phyloP scores from a whole-genome alignment of 2,797 vertebrate genomes.

The Danionella dracula region DNA sequence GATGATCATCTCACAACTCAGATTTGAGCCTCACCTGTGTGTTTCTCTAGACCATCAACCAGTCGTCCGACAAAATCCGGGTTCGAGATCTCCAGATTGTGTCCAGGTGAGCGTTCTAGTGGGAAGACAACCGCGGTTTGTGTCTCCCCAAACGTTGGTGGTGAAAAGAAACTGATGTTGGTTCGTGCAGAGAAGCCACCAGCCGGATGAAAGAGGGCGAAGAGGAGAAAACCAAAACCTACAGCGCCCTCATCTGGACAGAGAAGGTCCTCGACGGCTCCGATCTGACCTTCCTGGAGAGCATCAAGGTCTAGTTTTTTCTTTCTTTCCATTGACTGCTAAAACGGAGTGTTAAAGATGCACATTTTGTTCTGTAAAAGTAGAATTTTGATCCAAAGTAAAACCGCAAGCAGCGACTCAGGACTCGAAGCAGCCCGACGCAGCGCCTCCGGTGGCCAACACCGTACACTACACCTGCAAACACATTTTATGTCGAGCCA shows the following conservation, averaged over 20 bases:
- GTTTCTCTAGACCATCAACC: conserved; percentile 79
- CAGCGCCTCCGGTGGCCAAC: too few species aligned
- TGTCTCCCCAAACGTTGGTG: too few species aligned
- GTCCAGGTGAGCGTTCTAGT: conserved; percentile 69
- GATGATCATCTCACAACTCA: conserved; percentile 8
- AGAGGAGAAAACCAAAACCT: conserved; percentile 95
- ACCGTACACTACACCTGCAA: too few species aligned
- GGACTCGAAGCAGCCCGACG: too few species aligned
- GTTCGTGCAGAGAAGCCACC: conserved; percentile 81
- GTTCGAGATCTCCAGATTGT: conserved; percentile 94
- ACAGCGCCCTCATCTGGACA: conserved; percentile 91
- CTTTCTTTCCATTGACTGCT: background rate
- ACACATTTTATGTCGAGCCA: too few species aligned
- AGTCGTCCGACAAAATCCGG: conserved; percentile 86
- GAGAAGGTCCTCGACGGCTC: conserved; percentile 72
- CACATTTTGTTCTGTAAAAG: too few species aligned
- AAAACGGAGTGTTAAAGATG: too few species aligned
- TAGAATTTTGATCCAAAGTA: too few species aligned
- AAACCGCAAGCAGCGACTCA: too few species aligned
- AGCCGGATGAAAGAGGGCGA: conserved; percentile 94
- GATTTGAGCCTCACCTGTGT: too few species aligned
- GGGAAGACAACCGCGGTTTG: too few species aligned
- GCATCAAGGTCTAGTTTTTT: conserved; percentile 87
- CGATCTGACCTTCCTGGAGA: conserved; percentile 79
- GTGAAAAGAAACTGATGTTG: background rate